Evolutionary conservation across 2,888 invertebrate species (phyloP).

Genomic region (Eupithecia vulgata): DNA sequence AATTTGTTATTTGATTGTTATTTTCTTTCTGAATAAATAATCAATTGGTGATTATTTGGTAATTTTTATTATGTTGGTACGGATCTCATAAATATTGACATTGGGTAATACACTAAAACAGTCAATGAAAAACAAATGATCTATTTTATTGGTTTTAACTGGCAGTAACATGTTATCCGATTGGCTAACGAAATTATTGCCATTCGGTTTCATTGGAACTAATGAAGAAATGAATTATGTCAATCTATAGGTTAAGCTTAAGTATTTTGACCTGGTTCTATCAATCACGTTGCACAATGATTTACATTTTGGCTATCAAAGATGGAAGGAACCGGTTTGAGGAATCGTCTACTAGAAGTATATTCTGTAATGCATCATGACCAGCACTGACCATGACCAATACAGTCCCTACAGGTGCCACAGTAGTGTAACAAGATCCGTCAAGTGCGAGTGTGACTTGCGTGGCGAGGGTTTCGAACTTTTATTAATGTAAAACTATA

Average conservation of each 20-base stretch:
- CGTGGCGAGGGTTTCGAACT: no score
- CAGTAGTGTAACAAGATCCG: no score
- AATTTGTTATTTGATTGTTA: no score
- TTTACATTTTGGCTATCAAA: conserved; percentile 20
- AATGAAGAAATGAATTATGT: conserved; percentile 39
- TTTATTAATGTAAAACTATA: not conserved
- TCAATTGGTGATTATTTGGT: no score
- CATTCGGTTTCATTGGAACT: conserved; percentile 28
- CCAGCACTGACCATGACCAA: not conserved
- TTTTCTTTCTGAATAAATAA: no score
- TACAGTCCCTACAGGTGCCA: not conserved
- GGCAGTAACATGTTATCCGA: conserved; percentile 16
- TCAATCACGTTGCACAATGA: conserved; percentile 39
- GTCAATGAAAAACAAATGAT: conserved; percentile 43
- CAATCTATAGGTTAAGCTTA: conserved; percentile 38
- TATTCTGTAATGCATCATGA: conserved; percentile 1
- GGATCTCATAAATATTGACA: conserved; percentile 23
- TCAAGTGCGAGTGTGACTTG: no score
- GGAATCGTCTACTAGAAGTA: not conserved
- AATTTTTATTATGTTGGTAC: no score
- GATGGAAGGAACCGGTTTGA: conserved; percentile 22
- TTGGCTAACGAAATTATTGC: conserved; percentile 30
- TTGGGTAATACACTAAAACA: conserved; percentile 28
- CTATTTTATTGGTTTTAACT: conserved; percentile 42
- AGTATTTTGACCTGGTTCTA: conserved; percentile 42